Base-by-base conservation (phyloP, 1,140 invertebrate species). In the Drosophila saltans region DNA sequence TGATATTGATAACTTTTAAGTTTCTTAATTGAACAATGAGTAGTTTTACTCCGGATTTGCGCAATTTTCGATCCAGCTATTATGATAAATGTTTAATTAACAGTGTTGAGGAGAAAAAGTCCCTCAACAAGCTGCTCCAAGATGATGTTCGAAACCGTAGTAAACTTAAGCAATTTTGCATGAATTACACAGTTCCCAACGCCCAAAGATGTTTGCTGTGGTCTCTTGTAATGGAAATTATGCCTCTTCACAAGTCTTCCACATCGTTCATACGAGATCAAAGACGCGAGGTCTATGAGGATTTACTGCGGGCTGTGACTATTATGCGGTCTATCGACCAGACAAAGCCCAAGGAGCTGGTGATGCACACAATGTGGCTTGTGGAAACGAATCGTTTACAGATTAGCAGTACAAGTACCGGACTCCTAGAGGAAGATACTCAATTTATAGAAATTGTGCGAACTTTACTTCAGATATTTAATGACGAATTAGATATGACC, bases 21-120 rank as follows among this genome's bases (percentile, higher is more conserved):
- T 7, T 52, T 26, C 1, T 26, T 24, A 43, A 43, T 3, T n/a
- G 26, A 52, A 10, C 21, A 52, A 52, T 59, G 57, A 59, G 21
- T 52, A 52, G 45, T 3, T 52, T 39, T 39, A 30, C 56, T 3
- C 93, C 94, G 2, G 96, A 97, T 76, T 95, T 96, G 89, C 93
- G 97, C 79, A 98, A 98, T 93, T 98, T 98, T 93, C 95, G 97
- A 36, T 97, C 96, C 0, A 95, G 96, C 21, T 98, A 98, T 88
- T 98, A 98, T 85, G 94, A 94, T 85, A 94, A 95, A 94, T 52
- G 97, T 97, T 61, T 97, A 97, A 93, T 95, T 95, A 77, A 77
- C 62, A 96, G 96, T 77, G 97, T 98, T 0, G 97, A 98, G 92
- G 97, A 98, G 91, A 98, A 97, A 92, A 97, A 97, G 92, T 97